Base-by-base conservation (phyloP, 2,797 vertebrate species). In the Craterocephalus amniculus region DNA sequence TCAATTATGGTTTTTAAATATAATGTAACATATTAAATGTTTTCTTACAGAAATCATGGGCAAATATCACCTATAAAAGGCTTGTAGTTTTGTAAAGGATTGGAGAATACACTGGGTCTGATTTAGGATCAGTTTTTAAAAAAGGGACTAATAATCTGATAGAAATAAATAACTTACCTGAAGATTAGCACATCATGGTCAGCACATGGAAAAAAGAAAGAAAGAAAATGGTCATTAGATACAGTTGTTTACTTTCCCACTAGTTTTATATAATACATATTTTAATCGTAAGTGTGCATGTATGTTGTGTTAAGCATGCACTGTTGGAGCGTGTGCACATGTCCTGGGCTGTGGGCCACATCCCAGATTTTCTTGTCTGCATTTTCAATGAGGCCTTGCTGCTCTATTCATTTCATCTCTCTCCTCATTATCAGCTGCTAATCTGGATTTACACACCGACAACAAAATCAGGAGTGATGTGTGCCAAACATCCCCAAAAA, bases 141-240 rank as follows among this genome's bases (percentile, higher is more conserved):
- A 79, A 60, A 54, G 8, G 12, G 57, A 45, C 58, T 56, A 26
- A 49, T 48, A 56, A 66, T 74, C 38, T 72, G 24, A 68, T 32
- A 72, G n/a, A 70, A 58, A 73, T 5, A 69, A 27, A 29, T 3
- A 55, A 92, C 91, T 94, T 90, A 93, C 93, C 92, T 94, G 80
- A 72, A 85, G 73, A 69, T 72, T 55, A 29, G 14, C 35, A 52
- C 0, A 29, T 60, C 58, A 71, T 36, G 34, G 72, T 69, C 83
- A 55, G 80, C 80, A 89, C 85, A 91, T 89, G 55, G 35, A n/a
- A 79, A 59, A 79, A 59, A 81, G 58, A 81, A n/a, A 75, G 31
- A 71, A 20, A 78, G 29, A 80, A 38, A 83, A 11, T 38, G 0
- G 1, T 49, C 4, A 69, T 88, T 75, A 88, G 71, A 79, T 64